Conservation (phyloP, 2,888 invertebrate species). For the Sinhomidia bicolor region DNA sequence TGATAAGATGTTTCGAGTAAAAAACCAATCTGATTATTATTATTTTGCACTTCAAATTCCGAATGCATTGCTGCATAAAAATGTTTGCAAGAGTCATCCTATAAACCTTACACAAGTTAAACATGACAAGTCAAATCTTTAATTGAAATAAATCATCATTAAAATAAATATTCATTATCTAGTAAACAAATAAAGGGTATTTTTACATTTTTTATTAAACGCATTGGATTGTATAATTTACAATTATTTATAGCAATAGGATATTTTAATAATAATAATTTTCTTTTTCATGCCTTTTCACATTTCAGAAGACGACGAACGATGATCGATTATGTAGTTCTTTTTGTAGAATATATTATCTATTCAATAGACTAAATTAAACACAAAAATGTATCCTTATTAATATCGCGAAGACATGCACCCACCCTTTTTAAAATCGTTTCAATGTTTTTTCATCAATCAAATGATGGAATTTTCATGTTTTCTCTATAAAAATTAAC, state of each 20-base stretch:
- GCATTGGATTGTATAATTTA: conserved; percentile 4
- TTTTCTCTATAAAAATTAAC: conserved; percentile 61
- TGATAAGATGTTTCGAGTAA: background rate
- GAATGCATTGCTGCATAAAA: too few relatives aligned
- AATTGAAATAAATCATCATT: too few relatives aligned
- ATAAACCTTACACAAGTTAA: too few relatives aligned
- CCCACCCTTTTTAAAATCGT: background rate
- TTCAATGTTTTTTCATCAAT: background rate
- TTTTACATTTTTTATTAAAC: conserved; percentile 34
- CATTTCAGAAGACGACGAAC: background rate
- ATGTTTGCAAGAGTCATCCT: background rate
- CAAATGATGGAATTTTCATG: background rate
- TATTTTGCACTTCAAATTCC: background rate
- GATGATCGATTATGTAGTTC: background rate
- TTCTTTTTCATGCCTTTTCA: background rate
- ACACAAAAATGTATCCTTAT: too few relatives aligned
- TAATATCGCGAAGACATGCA: conserved; percentile 19
- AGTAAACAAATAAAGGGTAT: too few relatives aligned
- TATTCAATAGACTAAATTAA: background rate
- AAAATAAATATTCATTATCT: too few relatives aligned
- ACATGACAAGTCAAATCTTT: too few relatives aligned
- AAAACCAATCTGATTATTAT: background rate
- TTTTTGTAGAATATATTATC: background rate
- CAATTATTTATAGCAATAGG: background rate
- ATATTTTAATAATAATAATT: background rate